These are phyloP conservation scores for Capreolus pygargus DNA, from an alignment of 2,113 vertebrate species.

Conservation along the genomic window DNA sequence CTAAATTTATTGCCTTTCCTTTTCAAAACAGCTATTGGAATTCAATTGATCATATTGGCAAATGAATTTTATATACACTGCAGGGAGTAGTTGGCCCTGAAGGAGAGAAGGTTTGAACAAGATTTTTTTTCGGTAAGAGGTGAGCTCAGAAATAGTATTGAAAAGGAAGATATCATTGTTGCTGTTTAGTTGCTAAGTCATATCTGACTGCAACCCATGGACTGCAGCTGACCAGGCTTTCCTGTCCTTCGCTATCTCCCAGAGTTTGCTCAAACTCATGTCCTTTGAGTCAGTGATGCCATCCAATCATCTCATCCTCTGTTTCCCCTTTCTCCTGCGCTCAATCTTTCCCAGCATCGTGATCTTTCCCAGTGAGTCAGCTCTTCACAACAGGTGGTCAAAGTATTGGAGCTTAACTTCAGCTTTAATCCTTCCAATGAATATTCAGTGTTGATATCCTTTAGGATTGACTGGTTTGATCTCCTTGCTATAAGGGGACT, in stretches of 20 bases:
- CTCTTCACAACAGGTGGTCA: neutral
- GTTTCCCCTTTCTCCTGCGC: neutral
- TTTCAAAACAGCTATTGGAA: neutral
- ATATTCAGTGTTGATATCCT: neutral
- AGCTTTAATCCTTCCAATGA: neutral
- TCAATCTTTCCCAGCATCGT: neutral
- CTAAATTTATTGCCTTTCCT: neutral
- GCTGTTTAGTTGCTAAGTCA: neutral
- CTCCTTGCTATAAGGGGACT: neutral
- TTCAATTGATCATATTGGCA: neutral
- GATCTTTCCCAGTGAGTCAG: neutral
- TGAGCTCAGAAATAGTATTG: neutral
- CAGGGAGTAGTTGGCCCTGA: neutral
- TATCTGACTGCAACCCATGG: neutral
- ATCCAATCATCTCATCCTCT: neutral
- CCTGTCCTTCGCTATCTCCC: neutral
- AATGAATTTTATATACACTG: neutral
- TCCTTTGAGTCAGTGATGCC: neutral
- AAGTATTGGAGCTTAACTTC: neutral
- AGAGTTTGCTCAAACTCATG: neutral
- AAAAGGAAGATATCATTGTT: neutral
- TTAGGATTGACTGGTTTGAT: neutral
- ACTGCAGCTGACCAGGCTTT: neutral
- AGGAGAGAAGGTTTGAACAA: neutral
- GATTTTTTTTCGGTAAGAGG: neutral